Percentiles rank a stretch among this genome's conserved stretches.
phyloP scores from a whole-genome alignment of 2,113 vertebrate genomes.

The Eretmochelys imbricata region DNA sequence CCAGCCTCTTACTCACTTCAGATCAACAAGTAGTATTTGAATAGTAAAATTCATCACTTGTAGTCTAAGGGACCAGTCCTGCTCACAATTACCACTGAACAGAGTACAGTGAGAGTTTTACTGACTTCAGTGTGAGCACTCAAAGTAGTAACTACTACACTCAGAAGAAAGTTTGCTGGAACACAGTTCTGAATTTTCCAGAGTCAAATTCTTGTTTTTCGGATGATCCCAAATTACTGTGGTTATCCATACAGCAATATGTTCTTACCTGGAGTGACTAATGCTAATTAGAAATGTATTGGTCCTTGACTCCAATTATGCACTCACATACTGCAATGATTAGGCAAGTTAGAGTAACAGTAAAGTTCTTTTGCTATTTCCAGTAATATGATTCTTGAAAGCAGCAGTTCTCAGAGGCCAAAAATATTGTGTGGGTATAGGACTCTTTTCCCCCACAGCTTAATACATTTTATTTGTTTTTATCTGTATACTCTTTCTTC shows the following conservation, averaged over 20 bases:
- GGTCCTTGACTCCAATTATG: not conserved
- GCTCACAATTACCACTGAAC: not conserved
- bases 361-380: not conserved
- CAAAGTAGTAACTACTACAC: not conserved
- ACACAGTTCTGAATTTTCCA: no score
- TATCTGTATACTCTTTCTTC: not conserved
- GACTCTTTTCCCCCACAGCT: not conserved
- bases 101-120: rapidly evolving
- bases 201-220: no score
- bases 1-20: not conserved
- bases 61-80: not conserved
- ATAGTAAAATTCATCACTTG: not conserved
- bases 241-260: no score
- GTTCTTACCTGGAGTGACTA: no score
- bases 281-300: no score
- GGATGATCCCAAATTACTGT: no score
- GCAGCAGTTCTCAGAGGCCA: not conserved
- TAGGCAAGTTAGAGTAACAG: not conserved
- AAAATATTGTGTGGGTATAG: not conserved
- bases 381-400: not conserved
- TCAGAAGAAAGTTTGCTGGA: not conserved
- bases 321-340: not conserved
- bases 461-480: not conserved
- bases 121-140: not conserved
- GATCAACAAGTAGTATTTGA: not conserved